A percentile compares a stretch with the other conserved stretches of the same genome.
phyloP scores from a whole-genome alignment of 1,140 invertebrate species.

The Drosophila bocqueti region DNA sequence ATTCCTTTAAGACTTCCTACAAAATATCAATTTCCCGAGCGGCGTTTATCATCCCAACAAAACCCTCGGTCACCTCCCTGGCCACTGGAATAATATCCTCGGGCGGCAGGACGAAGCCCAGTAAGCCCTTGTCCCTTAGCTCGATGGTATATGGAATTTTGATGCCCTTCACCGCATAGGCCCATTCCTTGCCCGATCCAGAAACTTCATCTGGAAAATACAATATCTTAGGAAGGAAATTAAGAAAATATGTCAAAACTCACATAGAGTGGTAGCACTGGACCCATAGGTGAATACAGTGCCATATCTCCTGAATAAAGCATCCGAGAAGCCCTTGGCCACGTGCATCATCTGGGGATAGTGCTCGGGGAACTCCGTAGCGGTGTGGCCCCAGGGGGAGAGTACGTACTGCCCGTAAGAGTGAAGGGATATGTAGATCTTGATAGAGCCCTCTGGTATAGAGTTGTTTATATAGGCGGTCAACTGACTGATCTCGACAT shows the following conservation, averaged over 20 bases:
- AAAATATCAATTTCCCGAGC: constrained; percentile 79
- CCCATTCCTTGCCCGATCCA: constrained; percentile 90
- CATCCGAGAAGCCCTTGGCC: constrained; percentile 85
- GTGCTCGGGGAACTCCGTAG: constrained; percentile 85
- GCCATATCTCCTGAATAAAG: constrained; percentile 81
- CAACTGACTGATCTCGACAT: constrained; percentile 86
- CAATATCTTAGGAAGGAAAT: not conserved
- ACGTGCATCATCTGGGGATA: constrained; percentile 86
- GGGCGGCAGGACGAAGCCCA: constrained; percentile 92
- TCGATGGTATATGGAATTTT: constrained; percentile 90
- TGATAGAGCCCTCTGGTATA: constrained; percentile 76
- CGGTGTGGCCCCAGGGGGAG: constrained; percentile 85
- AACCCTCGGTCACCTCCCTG: constrained; percentile 89
- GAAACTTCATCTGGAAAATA: constrained; percentile 85
- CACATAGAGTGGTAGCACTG: constrained; percentile 86
- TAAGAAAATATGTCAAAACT: constrained; percentile 32
- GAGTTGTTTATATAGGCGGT: constrained; percentile 78
- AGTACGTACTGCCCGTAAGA: constrained; percentile 85
- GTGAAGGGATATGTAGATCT: constrained; percentile 86
- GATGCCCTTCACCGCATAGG: constrained; percentile 88
- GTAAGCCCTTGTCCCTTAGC: constrained; percentile 89
- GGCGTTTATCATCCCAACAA: constrained; percentile 87
- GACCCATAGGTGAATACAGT: constrained; percentile 85
- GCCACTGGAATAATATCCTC: constrained; percentile 90
- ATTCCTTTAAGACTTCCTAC: constrained; percentile 7